These are phyloP conservation scores for Capreolus pygargus DNA, from an alignment of 2,113 vertebrate genomes.

Conservation along the genomic window DNA sequence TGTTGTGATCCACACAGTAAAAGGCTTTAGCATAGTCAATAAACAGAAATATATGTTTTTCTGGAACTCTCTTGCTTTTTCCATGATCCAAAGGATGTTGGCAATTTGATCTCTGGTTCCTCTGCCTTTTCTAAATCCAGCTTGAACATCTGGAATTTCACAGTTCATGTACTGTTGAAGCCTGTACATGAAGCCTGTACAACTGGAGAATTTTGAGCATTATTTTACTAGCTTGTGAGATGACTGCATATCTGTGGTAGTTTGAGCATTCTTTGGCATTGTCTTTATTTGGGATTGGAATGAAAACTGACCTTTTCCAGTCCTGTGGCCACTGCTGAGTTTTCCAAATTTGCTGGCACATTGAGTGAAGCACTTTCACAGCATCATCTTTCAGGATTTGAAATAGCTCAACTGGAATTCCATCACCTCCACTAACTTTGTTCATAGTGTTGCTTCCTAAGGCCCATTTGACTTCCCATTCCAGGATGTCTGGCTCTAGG, in stretches of 20 bases:
- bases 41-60: neutral
- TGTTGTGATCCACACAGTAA: neutral
- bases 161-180: accelerated
- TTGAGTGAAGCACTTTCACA: neutral
- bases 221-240: neutral
- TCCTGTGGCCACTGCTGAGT: neutral
- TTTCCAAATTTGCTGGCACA: neutral
- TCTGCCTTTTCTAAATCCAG: neutral
- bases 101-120: neutral
- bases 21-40: accelerated
- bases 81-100: accelerated
- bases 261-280: neutral
- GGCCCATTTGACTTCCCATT: neutral
- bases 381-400: neutral
- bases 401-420: neutral
- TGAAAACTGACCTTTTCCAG: neutral
- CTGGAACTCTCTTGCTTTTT: neutral
- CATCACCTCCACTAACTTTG: neutral
- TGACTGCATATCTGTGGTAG: neutral
- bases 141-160: neutral
- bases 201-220: neutral
- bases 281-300: neutral
- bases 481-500: neutral
- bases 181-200: too few relatives aligned
- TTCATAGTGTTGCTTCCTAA: neutral